phyloP scores from a whole-genome alignment of 2,113 vertebrate genomes.

The Xenopus laevis region DNA sequence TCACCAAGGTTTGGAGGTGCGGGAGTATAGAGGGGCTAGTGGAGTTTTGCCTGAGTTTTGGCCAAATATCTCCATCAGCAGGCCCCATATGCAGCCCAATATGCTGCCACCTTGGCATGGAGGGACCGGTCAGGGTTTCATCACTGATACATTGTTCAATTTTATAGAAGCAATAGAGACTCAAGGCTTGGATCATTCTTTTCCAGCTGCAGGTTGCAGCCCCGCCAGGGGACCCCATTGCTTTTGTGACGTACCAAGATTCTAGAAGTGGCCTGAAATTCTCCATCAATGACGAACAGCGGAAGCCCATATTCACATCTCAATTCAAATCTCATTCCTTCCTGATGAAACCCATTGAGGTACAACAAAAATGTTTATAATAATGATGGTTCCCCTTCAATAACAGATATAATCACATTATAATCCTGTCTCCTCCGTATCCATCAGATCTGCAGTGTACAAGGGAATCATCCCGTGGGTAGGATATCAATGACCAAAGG shows the following conservation, averaged over 20 bases:
- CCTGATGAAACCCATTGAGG: not conserved
- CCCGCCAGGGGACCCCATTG: not conserved
- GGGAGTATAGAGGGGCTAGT: too few relatives aligned
- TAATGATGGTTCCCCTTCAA: too few relatives aligned
- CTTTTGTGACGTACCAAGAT: not conserved
- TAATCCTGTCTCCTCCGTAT: not conserved
- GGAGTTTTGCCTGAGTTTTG: too few relatives aligned
- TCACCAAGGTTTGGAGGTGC: too few relatives aligned
- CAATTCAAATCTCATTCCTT: not conserved
- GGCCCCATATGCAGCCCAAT: too few relatives aligned
- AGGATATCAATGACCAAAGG: not conserved
- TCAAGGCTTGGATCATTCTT: too few relatives aligned
- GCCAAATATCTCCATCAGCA: too few relatives aligned
- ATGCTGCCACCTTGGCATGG: too few relatives aligned
- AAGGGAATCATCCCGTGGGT: not conserved
- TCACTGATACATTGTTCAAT: too few relatives aligned
- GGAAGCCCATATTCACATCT: not conserved
- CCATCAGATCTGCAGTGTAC: conserved; percentile 6
- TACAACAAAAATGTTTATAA: too few relatives aligned
- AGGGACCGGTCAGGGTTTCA: too few relatives aligned
- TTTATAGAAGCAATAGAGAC: too few relatives aligned
- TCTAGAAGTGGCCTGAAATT: not conserved
- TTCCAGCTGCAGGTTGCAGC: not conserved
- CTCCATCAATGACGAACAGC: not conserved
- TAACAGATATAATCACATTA: not conserved